Base-by-base conservation (phyloP, 2,113 vertebrate species). In the Spilogale gracilis region DNA sequence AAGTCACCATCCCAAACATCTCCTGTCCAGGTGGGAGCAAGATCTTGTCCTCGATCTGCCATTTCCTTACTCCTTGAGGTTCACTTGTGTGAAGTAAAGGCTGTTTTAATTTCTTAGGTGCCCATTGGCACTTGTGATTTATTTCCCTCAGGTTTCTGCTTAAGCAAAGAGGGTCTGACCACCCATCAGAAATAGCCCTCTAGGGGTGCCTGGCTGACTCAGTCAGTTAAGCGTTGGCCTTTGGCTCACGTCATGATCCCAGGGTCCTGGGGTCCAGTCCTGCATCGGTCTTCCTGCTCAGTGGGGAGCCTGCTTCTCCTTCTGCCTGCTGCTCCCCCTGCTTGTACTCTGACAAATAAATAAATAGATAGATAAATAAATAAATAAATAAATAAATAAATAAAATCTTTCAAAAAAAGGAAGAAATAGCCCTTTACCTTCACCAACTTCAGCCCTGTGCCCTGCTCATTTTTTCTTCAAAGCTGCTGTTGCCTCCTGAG, bases 371-470 rank as follows among this genome's bases (percentile, higher is more conserved):
- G 38, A 38, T 38, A 38, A 38, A 38, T 38, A 38, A 38, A 38
- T 38, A 38, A 2, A 38, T 38, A 38, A 25, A 65, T 11, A 65
- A 65, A 13, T 65, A 30, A 63, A 63, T 63, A 63, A 65, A 65
- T 65, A 30, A 65, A 65, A 65, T 65, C 63, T 65, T 30, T 27
- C 27, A 30, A 65, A 65, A 63, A 30, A 30, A 60, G 7, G 21
- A 61, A 25, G 30, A 69, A 89, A 89, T 6, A 45, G 43, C 21
- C 21, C 32, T 74, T 9, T 25, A 52, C 7, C 2, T 9, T 12
- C 5, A 0, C 3, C 1, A 8, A 20, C 27, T 67, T 63, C 18
- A 76, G 67, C 27, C 9, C 30, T 6, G 3, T 14, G 16, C 18
- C 63, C 9, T 56, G 30, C 48, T n/a, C 30, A 10, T 10, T 82